A percentile compares a stretch with the other conserved stretches of the same genome.
phyloP scores from a whole-genome alignment of 2,797 vertebrate species.

The Myotis findleyi region DNA sequence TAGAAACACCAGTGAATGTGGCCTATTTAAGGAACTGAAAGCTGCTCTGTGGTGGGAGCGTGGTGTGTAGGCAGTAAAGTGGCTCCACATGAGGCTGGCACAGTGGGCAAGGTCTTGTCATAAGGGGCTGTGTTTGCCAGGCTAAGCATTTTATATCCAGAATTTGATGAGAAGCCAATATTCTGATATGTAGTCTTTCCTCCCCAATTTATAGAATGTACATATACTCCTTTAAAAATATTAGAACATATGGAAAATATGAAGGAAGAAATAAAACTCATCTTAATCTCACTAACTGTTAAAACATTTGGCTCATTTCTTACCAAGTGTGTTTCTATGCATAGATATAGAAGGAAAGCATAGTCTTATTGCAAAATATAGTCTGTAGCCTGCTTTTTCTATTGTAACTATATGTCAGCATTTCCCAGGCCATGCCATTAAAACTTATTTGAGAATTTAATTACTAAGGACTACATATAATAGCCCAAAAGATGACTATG shows the following conservation, averaged over 20 bases:
- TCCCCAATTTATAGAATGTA: background rate
- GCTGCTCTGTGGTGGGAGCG: background rate
- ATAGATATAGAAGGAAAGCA: background rate
- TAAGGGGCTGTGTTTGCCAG: background rate
- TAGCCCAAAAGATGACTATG: background rate
- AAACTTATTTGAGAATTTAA: conserved; percentile 55
- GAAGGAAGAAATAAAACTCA: conserved; percentile 48
- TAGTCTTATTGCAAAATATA: conserved; percentile 20
- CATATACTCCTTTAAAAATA: background rate
- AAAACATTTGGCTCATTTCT: conserved; percentile 34
- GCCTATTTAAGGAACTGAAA: background rate
- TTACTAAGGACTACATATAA: background rate
- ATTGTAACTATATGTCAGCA: background rate
- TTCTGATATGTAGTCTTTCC: background rate
- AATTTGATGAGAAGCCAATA: conserved; percentile 18
- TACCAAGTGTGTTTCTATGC: conserved; percentile 33
- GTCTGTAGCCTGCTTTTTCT: background rate
- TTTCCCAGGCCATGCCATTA: background rate
- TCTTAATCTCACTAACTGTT: conserved; percentile 38
- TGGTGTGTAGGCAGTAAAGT: background rate
- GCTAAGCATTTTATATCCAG: background rate
- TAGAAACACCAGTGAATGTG: background rate
- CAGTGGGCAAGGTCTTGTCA: background rate
- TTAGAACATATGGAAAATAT: conserved; percentile 32
- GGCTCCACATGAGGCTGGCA: background rate